These are phyloP conservation scores for Epinephelus awoara DNA, from an alignment of 2,797 vertebrate species.

Conservation along the genomic window DNA sequence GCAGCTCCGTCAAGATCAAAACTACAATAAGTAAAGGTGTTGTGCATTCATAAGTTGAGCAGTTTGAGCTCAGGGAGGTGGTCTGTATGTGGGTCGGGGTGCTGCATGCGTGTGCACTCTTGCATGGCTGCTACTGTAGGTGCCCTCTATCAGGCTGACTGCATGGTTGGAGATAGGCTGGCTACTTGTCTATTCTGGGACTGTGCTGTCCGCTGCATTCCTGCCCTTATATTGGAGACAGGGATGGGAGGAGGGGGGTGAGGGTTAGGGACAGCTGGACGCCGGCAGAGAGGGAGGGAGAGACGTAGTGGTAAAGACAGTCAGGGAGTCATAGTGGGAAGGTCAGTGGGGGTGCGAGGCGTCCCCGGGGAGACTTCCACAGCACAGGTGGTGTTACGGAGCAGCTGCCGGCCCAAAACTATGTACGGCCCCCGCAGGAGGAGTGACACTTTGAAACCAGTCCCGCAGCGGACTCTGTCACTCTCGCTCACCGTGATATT, in stretches of 20 bases:
- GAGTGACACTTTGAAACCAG: slow-evolving; percentile 61
- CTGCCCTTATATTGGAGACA: slow-evolving; percentile 81
- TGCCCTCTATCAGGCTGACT: slow-evolving; percentile 73
- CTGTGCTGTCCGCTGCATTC: slow-evolving; percentile 75
- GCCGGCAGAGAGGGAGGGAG: slow-evolving; percentile 26
- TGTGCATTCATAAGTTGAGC: slow-evolving; percentile 29
- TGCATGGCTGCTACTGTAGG: slow-evolving; percentile 47
- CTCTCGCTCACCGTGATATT: slow-evolving; percentile 61
- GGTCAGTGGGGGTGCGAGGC: slow-evolving; percentile 58
- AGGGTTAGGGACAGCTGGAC: slow-evolving; percentile 80
- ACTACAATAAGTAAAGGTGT: slow-evolving; percentile 47
- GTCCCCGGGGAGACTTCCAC: slow-evolving; percentile 58
- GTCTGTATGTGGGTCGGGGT: slow-evolving; percentile 36
- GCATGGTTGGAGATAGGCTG: slow-evolving; percentile 57
- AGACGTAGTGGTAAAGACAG: slow-evolving; percentile 42
- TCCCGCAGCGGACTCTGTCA: slow-evolving; percentile 52
- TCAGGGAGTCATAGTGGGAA: slow-evolving; percentile 67
- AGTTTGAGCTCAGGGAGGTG: slow-evolving; percentile 14
- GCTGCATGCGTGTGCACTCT: slow-evolving; percentile 28
- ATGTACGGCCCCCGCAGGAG: slow-evolving; percentile 52
- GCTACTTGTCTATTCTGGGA: slow-evolving; percentile 81
- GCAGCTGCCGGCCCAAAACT: slow-evolving; percentile 86
- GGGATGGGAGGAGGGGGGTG: slow-evolving; percentile 6
- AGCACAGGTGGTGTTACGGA: slow-evolving; percentile 79
- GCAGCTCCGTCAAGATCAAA: slow-evolving; percentile 37